phyloP scores from a whole-genome alignment of 2,888 invertebrate species.

The Dolichomitus sp. region DNA sequence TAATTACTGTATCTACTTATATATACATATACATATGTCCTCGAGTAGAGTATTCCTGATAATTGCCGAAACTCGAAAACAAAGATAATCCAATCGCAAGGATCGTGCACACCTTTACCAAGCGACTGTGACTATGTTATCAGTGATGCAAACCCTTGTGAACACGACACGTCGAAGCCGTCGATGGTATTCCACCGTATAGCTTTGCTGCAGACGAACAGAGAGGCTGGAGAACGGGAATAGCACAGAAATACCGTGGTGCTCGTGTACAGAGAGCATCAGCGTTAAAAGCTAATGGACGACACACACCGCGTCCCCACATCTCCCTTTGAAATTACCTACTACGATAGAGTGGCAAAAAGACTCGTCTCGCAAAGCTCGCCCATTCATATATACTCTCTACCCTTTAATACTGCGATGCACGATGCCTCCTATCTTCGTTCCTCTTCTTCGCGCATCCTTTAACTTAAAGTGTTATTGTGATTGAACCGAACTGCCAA shows the following conservation, averaged over 20 bases:
- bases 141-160: neutral
- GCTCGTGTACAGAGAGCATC: constrained; percentile 65
- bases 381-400: constrained; percentile 20
- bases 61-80: constrained; percentile 9
- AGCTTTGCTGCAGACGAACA: constrained; percentile 14
- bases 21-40: neutral
- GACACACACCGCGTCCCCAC: constrained; percentile 45
- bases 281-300: constrained; percentile 79
- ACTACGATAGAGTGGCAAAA: constrained; percentile 40
- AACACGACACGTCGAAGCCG: neutral
- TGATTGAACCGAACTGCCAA: neutral
- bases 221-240: constrained; percentile 2
- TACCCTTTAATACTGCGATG: neutral
- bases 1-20: too few species aligned
- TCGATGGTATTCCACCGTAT: neutral
- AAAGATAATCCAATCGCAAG: neutral
- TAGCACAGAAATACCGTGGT: constrained; percentile 34
- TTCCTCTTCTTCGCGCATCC: neutral
- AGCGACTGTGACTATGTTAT: constrained; percentile 4
- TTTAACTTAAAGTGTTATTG: neutral
- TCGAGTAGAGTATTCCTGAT: neutral
- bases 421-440: neutral
- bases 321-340: constrained; percentile 62
- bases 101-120: neutral
- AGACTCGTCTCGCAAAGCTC: constrained; percentile 22